Base-by-base conservation (phyloP, 1,140 invertebrate genomes). In the Pseudomyrmex flavicornis region DNA sequence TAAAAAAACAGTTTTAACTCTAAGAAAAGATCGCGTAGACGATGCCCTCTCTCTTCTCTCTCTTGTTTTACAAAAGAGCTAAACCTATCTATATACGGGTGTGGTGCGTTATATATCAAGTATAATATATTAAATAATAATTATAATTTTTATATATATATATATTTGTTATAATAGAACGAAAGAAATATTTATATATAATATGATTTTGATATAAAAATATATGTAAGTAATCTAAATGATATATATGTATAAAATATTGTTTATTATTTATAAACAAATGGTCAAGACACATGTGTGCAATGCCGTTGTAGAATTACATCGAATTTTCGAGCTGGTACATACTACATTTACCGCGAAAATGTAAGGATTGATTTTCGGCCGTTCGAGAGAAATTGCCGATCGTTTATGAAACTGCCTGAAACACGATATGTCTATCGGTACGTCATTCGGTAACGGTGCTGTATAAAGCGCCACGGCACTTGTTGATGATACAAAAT, bases 261-360 rank as follows among this genome's bases (percentile, higher is more conserved):
- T 90, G 88, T 90, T 89, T 87, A 87, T 87, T 77, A 86, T 26
- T 84, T 66, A 88, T 75, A 89, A 90, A 89, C 88, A 90, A 90
- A 35, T 88, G 83, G 89, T 88, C 85, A 89, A 77, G 88, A 80
- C 63, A 68, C 62, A 87, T 61, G 70, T 73, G 62, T 35, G 35
- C 73, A 83, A 82, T 76, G 83, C 61, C 70, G 69, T 76, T 46
- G 82, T 74, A 79, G 73, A 66, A 79, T 85, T 85, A 58, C 63
- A 85, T 79, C 85, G 77, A 82, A 87, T 82, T 82, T 72, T 86
- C 85, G 62, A 50, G n/a, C 80, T 61, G 54, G 87, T 50, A 75
- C 76, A 68, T 88, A 76, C 48, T 89, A 89, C 87, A 88, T 89
- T 89, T 84, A 84, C 76, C 80, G 73, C 66, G 84, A 83, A 86